These are phyloP conservation scores for Parotocinclus haroldoi DNA, from an alignment of 2,797 vertebrate species.

Conservation along the genomic window DNA sequence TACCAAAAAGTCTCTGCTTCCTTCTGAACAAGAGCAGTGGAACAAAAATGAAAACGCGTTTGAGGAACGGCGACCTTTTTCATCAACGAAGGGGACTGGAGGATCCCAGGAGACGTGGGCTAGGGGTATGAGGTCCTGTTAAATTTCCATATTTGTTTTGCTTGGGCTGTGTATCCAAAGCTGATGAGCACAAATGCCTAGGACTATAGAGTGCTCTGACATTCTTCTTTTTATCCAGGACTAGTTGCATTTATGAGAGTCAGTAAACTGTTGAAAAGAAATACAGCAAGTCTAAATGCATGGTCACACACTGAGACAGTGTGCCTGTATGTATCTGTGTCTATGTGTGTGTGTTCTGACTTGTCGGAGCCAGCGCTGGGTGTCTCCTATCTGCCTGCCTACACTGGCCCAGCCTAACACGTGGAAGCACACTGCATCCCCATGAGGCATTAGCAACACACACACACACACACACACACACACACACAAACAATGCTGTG, in stretches of 20 bases:
- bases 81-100: constrained; percentile 31
- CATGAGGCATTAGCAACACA: constrained; percentile 18
- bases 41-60: constrained; percentile 22
- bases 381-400: constrained; percentile 57
- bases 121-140: constrained; percentile 49
- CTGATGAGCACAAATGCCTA: constrained; percentile 29
- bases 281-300: constrained; percentile 31
- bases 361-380: constrained; percentile 50
- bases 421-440: constrained; percentile 48
- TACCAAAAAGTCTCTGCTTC: constrained; percentile 11
- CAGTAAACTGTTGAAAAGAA: constrained; percentile 18
- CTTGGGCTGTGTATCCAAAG: constrained; percentile 36
- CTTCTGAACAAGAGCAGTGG: constrained; percentile 8
- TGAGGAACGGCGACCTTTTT: constrained; percentile 20
- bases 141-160: constrained; percentile 50
- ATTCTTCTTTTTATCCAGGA: constrained; percentile 5
- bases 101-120: constrained; percentile 55
- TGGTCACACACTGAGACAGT: constrained; percentile 28
- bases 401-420: constrained; percentile 57
- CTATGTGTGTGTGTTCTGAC: constrained; percentile 43
- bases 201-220: constrained; percentile 7
- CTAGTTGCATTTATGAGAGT: constrained; percentile 5
- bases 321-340: constrained; percentile 7
- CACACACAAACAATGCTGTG: constrained; percentile 10
- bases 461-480: constrained; percentile 7